These are phyloP conservation scores for Pomatorhinus ruficollis DNA, from an alignment of 2,113 vertebrate genomes.

Conservation along the genomic window DNA sequence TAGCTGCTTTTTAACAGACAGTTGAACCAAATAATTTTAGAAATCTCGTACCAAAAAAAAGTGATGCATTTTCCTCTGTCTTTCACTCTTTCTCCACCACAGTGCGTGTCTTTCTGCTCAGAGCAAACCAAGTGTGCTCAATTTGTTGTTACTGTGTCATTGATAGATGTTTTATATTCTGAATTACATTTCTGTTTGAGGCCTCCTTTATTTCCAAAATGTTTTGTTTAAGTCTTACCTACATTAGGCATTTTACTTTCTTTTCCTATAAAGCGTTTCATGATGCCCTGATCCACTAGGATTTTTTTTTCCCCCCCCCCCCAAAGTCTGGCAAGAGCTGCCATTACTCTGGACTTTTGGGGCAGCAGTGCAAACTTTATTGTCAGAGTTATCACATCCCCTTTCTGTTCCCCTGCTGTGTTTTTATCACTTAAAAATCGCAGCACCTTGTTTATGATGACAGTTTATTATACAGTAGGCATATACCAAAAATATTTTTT, in stretches of 20 bases:
- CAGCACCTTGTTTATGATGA: constrained; percentile 49
- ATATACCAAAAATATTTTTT: constrained; percentile 56
- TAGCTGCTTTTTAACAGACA: background rate
- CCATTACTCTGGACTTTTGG: constrained; percentile 17
- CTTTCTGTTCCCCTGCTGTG: constrained; percentile 57
- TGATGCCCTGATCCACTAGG: constrained; percentile 26
- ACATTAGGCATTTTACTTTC: background rate
- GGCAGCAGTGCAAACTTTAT: constrained; percentile 43
- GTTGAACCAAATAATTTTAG: background rate
- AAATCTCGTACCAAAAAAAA: background rate
- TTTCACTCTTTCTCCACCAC: background rate
- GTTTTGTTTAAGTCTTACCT: background rate
- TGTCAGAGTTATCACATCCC: constrained; percentile 45
- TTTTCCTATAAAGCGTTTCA: constrained; percentile 12
- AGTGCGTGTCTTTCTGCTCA: background rate
- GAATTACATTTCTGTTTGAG: background rate
- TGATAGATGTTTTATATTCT: background rate
- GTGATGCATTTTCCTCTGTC: background rate
- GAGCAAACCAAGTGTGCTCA: background rate
- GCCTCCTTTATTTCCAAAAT: background rate
- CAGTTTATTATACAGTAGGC: constrained; percentile 46
- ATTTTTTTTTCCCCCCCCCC: too few species aligned
- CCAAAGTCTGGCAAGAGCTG: background rate
- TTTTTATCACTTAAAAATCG: constrained; percentile 60
- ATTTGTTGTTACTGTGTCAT: background rate